phyloP scores from a whole-genome alignment of 2,797 vertebrate genomes.

The Poecilia picta region DNA sequence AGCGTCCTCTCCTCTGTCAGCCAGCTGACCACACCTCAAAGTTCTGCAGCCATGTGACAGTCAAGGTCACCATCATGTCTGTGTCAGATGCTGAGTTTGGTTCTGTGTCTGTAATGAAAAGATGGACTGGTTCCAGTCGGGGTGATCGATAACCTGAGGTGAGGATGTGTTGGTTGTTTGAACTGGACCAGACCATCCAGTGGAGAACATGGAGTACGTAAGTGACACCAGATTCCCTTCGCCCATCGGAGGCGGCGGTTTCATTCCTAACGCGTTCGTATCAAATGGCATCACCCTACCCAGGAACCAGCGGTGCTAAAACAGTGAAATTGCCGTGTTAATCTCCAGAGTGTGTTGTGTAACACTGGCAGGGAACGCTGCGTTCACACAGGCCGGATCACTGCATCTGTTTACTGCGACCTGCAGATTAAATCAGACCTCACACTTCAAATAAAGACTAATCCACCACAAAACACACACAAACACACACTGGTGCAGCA shows the following conservation, averaged over 20 bases:
- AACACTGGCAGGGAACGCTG: conserved; percentile 61
- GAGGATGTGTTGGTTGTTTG: conserved; percentile 16
- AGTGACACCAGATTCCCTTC: background rate
- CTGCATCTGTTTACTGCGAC: conserved; percentile 72
- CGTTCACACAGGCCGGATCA: conserved; percentile 70
- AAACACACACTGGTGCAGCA: conserved; percentile 42
- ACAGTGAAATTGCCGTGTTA: conserved; percentile 15
- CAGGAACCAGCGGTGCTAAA: conserved; percentile 14
- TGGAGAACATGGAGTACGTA: background rate
- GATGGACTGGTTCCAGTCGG: too few species aligned
- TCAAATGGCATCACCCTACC: conserved; percentile 1
- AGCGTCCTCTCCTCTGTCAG: background rate
- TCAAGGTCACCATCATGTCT: background rate
- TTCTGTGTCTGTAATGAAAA: background rate
- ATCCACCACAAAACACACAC: conserved; percentile 49
- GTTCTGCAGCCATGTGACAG: too few species aligned
- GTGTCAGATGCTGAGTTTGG: background rate
- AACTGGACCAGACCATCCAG: conserved; percentile 54
- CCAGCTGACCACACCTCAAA: background rate
- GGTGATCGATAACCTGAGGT: background rate
- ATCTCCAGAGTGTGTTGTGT: conserved; percentile 51
- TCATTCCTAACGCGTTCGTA: background rate
- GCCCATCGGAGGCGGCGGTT: background rate
- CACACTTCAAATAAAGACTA: conserved; percentile 72
- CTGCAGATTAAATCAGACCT: conserved; percentile 67